Conservation (phyloP, 2,113 vertebrate species). For the Glaucomys volans region DNA sequence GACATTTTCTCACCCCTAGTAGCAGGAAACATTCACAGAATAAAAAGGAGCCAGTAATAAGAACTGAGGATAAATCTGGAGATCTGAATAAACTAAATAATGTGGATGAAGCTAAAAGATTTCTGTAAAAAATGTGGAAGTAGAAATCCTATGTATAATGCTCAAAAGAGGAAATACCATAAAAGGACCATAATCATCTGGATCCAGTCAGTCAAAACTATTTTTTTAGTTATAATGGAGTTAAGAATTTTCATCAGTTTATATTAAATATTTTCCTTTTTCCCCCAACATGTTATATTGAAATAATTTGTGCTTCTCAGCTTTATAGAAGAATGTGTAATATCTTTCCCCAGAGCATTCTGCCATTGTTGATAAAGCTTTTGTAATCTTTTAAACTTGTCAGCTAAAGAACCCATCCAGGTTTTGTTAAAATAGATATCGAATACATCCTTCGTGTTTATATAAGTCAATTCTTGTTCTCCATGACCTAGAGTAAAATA, state of each 20-base stretch:
- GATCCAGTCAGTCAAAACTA: neutral
- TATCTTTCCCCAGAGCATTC: neutral
- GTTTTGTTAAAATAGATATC: slow-evolving; percentile 41
- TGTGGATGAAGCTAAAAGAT: neutral
- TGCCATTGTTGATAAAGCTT: neutral
- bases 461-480: neutral
- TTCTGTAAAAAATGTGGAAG: neutral
- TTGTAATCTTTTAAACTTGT: neutral
- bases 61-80: neutral
- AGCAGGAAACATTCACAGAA: neutral
- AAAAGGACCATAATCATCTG: neutral
- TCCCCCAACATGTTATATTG: neutral
- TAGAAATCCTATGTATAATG: neutral
- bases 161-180: neutral
- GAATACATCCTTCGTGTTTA: neutral
- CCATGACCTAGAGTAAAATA: neutral
- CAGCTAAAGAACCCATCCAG: neutral
- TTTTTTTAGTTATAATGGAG: neutral
- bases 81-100: neutral
- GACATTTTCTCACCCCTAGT: neutral
- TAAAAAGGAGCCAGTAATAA: neutral
- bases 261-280: neutral
- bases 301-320: neutral
- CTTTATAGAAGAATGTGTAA: neutral
- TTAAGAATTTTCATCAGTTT: neutral